These are phyloP conservation scores for Gallinago undulata DNA, from an alignment of 2,113 vertebrate genomes.

Conservation along the genomic window DNA sequence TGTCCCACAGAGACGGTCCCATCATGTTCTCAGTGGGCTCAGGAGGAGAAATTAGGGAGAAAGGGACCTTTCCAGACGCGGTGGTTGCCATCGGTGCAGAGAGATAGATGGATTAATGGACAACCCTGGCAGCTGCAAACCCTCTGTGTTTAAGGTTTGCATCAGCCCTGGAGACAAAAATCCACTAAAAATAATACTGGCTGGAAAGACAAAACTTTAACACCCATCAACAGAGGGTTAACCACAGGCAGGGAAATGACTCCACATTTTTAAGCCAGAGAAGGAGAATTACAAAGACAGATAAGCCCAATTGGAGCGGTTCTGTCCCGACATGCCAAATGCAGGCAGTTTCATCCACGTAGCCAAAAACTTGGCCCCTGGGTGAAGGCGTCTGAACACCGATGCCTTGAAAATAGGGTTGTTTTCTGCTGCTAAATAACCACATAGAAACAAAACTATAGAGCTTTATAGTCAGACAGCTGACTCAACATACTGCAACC, in stretches of 20 bases:
- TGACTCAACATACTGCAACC: neutral
- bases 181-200: neutral
- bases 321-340: neutral
- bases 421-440: neutral
- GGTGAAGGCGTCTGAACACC: neutral
- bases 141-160: neutral
- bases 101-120: neutral
- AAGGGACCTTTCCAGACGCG: neutral
- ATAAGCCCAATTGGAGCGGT: neutral
- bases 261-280: neutral
- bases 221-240: neutral
- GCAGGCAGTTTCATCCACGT: neutral
- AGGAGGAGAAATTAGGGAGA: neutral
- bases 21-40: neutral
- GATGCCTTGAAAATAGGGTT: neutral
- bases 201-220: neutral
- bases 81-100: neutral
- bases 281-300: neutral
- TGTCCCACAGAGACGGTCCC: neutral
- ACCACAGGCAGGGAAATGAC: neutral
- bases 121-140: neutral
- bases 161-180: neutral
- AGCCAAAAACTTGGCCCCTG: neutral
- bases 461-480: neutral
- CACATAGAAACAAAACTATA: fast-evolving